Percentiles rank a stretch among this genome's conserved stretches.
These are phyloP conservation scores for Clivina fossor DNA, from an alignment of 2,888 invertebrate species.

Conservation along the genomic window DNA sequence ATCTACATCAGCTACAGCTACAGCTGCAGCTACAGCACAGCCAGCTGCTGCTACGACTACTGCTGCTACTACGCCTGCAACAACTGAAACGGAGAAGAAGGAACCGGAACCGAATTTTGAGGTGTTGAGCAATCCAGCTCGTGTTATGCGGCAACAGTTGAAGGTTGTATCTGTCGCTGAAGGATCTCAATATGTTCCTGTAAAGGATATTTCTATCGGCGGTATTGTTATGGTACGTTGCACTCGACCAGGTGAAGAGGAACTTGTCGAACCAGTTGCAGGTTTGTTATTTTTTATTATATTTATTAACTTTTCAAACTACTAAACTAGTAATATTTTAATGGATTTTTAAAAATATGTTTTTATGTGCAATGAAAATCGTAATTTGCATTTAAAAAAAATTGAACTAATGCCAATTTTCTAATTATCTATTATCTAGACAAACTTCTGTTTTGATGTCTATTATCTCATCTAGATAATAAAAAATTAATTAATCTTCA, in stretches of 20 bases:
- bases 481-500: no score
- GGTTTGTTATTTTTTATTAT: no score
- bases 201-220: conserved; percentile 92
- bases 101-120: conserved; percentile 94
- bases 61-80: conserved; percentile 26
- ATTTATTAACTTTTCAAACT: no score
- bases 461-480: no score
- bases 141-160: conserved; percentile 89
- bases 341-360: no score
- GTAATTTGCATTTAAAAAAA: no score
- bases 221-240: conserved; percentile 96
- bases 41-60: conserved; percentile 48
- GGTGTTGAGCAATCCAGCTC: conserved; percentile 90
- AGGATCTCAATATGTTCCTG: conserved; percentile 75
- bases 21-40: no score
- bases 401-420: no score
- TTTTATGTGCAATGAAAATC: no score
- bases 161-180: conserved; percentile 79
- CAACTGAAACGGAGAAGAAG: conserved; percentile 58
- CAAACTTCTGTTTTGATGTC: no score
- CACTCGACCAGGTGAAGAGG: conserved; percentile 73
- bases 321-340: no score
- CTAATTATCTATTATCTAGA: no score
- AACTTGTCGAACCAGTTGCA: conserved; percentile 90
- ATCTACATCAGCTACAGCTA: conserved; percentile 48